Evolutionary conservation across 1,140 invertebrate species (phyloP).

Genomic region (Drosophila cardini): DNA sequence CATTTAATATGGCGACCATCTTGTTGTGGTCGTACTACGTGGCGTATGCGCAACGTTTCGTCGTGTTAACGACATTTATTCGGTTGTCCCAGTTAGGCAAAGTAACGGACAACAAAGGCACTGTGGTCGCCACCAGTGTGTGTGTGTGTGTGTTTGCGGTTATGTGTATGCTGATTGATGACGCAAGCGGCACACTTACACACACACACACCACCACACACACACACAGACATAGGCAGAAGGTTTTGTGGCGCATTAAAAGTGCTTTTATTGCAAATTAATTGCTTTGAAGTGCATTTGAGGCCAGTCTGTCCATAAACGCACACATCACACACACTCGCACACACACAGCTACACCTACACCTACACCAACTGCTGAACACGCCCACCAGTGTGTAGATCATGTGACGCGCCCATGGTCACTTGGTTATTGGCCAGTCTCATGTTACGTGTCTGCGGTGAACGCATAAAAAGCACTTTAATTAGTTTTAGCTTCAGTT

Average conservation of each 20-base stretch:
- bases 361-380: background rate
- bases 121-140: conserved; percentile 10
- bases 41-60: conserved; percentile 44
- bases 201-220: conserved; percentile 10
- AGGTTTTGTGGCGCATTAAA: conserved; percentile 49
- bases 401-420: conserved; percentile 66
- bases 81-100: conserved; percentile 29
- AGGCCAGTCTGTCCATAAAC: conserved; percentile 42
- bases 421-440: conserved; percentile 30
- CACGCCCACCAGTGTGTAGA: conserved; percentile 20
- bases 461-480: conserved; percentile 54
- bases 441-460: conserved; percentile 44
- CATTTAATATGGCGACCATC: conserved; percentile 20
- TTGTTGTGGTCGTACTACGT: background rate
- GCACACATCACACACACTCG: conserved; percentile 17
- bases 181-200: conserved; percentile 47
- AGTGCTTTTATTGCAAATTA: conserved; percentile 80
- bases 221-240: conserved; percentile 8
- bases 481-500: conserved; percentile 64
- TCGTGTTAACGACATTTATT: conserved; percentile 22
- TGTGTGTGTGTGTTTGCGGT: conserved; percentile 3
- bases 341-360: background rate
- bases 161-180: conserved; percentile 51
- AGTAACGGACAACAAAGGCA: conserved; percentile 3
- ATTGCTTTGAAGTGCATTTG: conserved; percentile 76